Evolutionary conservation across 2,113 vertebrate species (phyloP).

Genomic region (Proterorhinus semilunaris): DNA sequence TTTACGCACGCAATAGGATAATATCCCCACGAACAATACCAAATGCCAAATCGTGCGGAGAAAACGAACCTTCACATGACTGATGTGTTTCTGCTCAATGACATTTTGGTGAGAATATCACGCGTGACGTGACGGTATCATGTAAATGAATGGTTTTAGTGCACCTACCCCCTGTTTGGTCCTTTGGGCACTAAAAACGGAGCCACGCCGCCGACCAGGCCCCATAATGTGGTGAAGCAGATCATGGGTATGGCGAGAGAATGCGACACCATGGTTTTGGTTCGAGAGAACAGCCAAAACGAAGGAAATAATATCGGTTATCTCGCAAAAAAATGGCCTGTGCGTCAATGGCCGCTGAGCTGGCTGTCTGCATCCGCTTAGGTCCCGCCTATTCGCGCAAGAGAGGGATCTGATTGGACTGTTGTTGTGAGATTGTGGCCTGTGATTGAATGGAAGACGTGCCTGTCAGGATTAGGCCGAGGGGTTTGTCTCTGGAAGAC

Average conservation of each 20-base stretch:
- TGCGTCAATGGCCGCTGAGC: constrained; percentile 56
- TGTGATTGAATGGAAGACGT: constrained; percentile 35
- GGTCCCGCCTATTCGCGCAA: constrained; percentile 17
- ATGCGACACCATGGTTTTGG: constrained; percentile 84
- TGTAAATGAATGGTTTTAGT: not conserved
- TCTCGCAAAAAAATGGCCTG: not conserved
- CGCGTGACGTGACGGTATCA: fast-evolving
- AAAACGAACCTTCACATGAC: too few relatives aligned
- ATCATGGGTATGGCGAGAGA: constrained; percentile 91
- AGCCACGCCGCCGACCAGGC: constrained; percentile 87
- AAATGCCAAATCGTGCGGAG: not conserved
- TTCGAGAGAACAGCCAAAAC: not conserved
- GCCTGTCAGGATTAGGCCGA: constrained; percentile 24
- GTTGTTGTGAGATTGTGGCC: fast-evolving
- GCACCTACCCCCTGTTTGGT: constrained; percentile 91
- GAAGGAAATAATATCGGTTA: not conserved
- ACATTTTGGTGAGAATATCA: not conserved
- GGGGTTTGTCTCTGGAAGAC: constrained; percentile 9
- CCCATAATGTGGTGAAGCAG: constrained; percentile 95
- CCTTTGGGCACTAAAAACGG: constrained; percentile 98
- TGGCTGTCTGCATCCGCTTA: not conserved
- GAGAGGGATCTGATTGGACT: constrained; percentile 30
- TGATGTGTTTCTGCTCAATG: not conserved
- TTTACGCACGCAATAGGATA: not conserved
- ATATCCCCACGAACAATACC: not conserved